A percentile compares a stretch with the other conserved stretches of the same genome.
Conservation (phyloP, 2,888 invertebrate genomes). For the Thereva unica region DNA sequence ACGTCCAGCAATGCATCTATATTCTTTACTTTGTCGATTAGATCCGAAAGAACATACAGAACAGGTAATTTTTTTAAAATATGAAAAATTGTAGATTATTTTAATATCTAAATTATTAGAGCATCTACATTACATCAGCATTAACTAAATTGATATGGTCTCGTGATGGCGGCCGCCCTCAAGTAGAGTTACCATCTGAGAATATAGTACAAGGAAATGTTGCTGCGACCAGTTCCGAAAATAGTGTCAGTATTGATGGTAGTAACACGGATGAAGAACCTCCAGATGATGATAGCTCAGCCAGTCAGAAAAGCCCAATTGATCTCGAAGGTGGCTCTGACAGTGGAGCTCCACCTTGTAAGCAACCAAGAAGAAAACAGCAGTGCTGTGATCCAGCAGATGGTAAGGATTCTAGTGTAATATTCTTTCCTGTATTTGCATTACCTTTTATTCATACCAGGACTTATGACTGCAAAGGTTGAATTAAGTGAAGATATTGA, state of each 20-base stretch:
- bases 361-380: slow-evolving; percentile 56
- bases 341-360: slow-evolving; percentile 62
- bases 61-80: slow-evolving; percentile 68
- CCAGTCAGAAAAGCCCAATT: slow-evolving; percentile 60
- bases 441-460: slow-evolving; percentile 41
- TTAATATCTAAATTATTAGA: slow-evolving; percentile 51
- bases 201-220: slow-evolving; percentile 59
- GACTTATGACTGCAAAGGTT: slow-evolving; percentile 45
- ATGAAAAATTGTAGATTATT: not conserved
- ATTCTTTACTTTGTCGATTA: slow-evolving; percentile 81
- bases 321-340: slow-evolving; percentile 59
- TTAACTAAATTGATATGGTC: slow-evolving; percentile 92
- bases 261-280: slow-evolving; percentile 80
- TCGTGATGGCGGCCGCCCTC: slow-evolving; percentile 63
- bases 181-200: slow-evolving; percentile 55
- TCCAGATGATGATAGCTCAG: slow-evolving; percentile 63
- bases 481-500: slow-evolving; percentile 40
- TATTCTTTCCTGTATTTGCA: slow-evolving; percentile 8
- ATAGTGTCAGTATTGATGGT: slow-evolving; percentile 78
- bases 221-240: slow-evolving; percentile 73
- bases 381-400: slow-evolving; percentile 52
- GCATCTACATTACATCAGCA: slow-evolving; percentile 86
- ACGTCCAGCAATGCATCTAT: slow-evolving; percentile 85
- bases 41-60: slow-evolving; percentile 93
- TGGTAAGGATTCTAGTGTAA: slow-evolving; percentile 42